Evolutionary conservation across 1,140 invertebrate genomes (phyloP).

Genomic region (Atta colombica): DNA sequence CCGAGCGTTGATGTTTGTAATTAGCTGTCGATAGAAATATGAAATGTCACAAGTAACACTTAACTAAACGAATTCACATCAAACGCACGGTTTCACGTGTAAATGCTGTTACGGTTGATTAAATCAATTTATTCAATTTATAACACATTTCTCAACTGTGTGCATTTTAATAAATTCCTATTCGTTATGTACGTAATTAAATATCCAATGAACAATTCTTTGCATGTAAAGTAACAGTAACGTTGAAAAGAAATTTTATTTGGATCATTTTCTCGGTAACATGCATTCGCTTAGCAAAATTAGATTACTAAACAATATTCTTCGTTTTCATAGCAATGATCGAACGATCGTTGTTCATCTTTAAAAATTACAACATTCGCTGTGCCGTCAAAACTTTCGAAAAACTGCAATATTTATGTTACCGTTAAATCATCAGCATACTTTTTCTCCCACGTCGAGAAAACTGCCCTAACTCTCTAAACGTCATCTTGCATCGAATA

Average conservation of each 20-base stretch:
- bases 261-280: background rate
- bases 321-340: background rate
- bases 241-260: background rate
- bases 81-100: constrained; percentile 52
- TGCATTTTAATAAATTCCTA: constrained; percentile 42
- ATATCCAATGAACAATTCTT: constrained; percentile 16
- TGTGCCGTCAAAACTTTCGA: constrained; percentile 42
- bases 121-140: constrained; percentile 47
- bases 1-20: constrained; percentile 51
- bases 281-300: background rate
- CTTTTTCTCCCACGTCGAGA: background rate
- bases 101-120: constrained; percentile 45
- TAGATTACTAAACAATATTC: background rate
- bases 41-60: constrained; percentile 59
- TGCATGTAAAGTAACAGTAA: background rate
- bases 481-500: constrained; percentile 68
- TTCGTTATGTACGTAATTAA: constrained; percentile 14
- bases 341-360: background rate
- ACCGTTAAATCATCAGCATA: constrained; percentile 66
- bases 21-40: constrained; percentile 43
- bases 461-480: constrained; percentile 69
- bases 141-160: constrained; percentile 7
- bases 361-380: constrained; percentile 42
- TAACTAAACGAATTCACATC: constrained; percentile 48
- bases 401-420: constrained; percentile 69